Conservation (phyloP, 2,888 invertebrate species). For the Dorcus parallelipipedus region DNA sequence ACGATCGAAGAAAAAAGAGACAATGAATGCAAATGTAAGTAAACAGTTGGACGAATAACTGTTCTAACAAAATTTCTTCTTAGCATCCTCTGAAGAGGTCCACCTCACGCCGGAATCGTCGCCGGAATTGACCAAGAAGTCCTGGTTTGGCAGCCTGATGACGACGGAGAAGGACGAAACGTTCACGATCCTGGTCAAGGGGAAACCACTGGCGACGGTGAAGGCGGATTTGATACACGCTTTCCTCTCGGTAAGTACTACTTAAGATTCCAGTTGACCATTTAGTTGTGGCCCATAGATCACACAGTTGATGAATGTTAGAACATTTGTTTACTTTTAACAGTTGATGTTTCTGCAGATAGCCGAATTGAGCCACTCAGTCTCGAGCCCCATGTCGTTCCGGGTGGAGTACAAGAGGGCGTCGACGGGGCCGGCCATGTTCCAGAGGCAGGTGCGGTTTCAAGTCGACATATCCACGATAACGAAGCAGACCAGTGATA, state of each 20-base stretch:
- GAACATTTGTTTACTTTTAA: slow-evolving; percentile 1
- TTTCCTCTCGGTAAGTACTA: slow-evolving; percentile 85
- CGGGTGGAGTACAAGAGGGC: slow-evolving; percentile 96
- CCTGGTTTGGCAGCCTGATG: slow-evolving; percentile 98
- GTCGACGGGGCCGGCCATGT: slow-evolving; percentile 92
- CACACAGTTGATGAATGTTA: not conserved
- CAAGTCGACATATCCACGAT: slow-evolving; percentile 87
- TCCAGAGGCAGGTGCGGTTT: slow-evolving; percentile 93
- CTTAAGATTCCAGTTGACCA: not conserved
- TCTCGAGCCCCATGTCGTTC: slow-evolving; percentile 97
- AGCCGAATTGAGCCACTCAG: slow-evolving; percentile 94
- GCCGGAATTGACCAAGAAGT: slow-evolving; percentile 94
- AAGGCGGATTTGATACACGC: slow-evolving; percentile 98
- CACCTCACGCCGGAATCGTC: slow-evolving; percentile 94
- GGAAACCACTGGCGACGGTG: slow-evolving; percentile 92
- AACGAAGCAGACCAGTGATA: slow-evolving; percentile 69
- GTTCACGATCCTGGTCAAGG: slow-evolving; percentile 93
- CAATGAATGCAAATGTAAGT: no score
- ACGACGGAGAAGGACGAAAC: slow-evolving; percentile 97
- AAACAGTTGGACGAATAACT: no score
- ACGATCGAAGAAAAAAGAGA: no score
- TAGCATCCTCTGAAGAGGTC: slow-evolving; percentile 85
- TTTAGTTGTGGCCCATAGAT: no score
- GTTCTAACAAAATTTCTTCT: slow-evolving; percentile 14
- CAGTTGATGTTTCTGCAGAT: slow-evolving; percentile 58